A percentile compares a stretch with the other conserved stretches of the same genome.
Evolutionary conservation across 2,888 invertebrate species (phyloP).

Genomic region (Himalopsyche tibetana): DNA sequence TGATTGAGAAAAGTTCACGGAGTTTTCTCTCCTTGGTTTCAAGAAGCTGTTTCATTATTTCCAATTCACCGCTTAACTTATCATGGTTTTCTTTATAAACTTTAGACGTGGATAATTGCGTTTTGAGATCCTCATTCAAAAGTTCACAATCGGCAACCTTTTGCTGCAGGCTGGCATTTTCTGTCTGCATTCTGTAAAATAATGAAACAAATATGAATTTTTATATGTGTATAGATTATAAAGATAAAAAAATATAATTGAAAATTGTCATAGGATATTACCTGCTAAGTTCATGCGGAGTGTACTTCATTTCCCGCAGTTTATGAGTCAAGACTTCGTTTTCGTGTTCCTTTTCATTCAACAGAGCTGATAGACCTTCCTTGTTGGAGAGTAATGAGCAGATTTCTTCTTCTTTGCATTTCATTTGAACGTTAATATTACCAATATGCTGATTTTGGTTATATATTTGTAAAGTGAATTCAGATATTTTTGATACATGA

Average conservation of each 20-base stretch:
- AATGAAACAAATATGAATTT: background rate
- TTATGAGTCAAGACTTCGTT: conserved; percentile 68
- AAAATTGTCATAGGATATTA: background rate
- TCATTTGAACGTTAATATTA: conserved; percentile 68
- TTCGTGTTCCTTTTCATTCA: conserved; percentile 67
- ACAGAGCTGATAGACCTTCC: conserved; percentile 45
- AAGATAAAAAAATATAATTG: too few relatives aligned
- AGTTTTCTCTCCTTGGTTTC: conserved; percentile 22
- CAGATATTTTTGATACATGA: conserved; percentile 65
- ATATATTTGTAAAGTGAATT: conserved; percentile 65
- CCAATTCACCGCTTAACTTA: conserved; percentile 38
- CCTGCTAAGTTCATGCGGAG: background rate
- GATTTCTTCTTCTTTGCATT: conserved; percentile 68
- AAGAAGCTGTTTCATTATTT: conserved; percentile 18
- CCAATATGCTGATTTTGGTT: conserved; percentile 67
- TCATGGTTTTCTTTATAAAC: conserved; percentile 44
- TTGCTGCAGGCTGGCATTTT: conserved; percentile 44
- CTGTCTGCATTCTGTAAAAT: conserved; percentile 51
- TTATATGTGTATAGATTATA: too few relatives aligned
- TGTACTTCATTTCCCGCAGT: conserved; percentile 66
- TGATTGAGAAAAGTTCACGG: conserved; percentile 36
- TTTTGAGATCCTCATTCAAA: background rate
- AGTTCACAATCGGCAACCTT: conserved; percentile 8
- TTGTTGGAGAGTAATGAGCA: conserved; percentile 54
- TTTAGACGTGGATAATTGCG: background rate